These are phyloP conservation scores for Tetramorium parvispinum DNA, from an alignment of 1,140 invertebrate genomes.

Conservation along the genomic window DNA sequence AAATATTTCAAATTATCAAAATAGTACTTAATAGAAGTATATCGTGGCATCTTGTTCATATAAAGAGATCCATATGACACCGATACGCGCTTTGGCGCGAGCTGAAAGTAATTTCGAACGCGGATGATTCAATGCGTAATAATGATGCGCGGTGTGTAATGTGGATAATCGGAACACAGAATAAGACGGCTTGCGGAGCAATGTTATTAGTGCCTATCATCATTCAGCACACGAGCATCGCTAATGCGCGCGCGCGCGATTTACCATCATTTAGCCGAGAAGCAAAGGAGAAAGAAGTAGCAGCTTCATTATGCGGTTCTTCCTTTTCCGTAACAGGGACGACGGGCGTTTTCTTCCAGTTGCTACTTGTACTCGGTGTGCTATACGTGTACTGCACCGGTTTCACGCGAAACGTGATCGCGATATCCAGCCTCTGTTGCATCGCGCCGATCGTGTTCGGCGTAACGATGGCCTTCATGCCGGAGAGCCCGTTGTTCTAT, in stretches of 20 bases:
- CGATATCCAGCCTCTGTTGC: conserved; percentile 71
- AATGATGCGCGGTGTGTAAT: not conserved
- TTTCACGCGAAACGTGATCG: conserved; percentile 64
- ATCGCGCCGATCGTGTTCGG: conserved; percentile 80
- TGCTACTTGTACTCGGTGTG: conserved; percentile 86
- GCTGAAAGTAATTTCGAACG: not conserved
- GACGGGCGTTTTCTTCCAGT: conserved; percentile 86
- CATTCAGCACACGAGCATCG: conserved; percentile 31
- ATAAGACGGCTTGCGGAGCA: conserved; percentile 5
- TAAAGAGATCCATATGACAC: not conserved
- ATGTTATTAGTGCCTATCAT: conserved; percentile 30
- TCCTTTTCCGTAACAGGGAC: conserved; percentile 68
- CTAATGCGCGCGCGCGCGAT: conserved; percentile 21
- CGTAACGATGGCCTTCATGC: conserved; percentile 82
- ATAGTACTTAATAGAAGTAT: not conserved
- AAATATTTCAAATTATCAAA: not conserved
- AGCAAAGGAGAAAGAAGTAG: conserved; percentile 31
- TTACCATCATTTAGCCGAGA: conserved; percentile 11
- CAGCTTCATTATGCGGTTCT: conserved; percentile 47
- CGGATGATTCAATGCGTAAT: conserved; percentile 4
- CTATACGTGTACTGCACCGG: conserved; percentile 85
- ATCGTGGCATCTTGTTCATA: not conserved
- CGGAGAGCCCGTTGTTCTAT: conserved; percentile 83
- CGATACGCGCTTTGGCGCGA: not conserved
- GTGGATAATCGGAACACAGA: conserved; percentile 16